Conservation (phyloP, 2,113 vertebrate genomes). For the Accipiter cooperii region DNA sequence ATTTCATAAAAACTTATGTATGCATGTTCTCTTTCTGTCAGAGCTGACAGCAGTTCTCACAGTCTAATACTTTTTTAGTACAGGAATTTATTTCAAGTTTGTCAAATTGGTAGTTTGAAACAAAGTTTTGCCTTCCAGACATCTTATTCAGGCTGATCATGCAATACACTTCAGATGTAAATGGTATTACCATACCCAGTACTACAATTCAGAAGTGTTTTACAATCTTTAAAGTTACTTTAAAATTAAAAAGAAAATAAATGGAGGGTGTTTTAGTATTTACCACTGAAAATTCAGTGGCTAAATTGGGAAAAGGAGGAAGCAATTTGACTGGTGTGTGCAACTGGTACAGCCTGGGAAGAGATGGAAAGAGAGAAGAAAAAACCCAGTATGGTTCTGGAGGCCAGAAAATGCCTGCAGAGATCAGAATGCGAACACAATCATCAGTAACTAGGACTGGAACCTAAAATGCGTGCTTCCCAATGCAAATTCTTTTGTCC, state of each 20-base stretch:
- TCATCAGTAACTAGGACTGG: not conserved
- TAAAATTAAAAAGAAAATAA: not conserved
- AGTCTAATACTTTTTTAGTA: not conserved
- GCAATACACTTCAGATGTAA: not conserved
- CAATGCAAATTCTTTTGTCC: not conserved
- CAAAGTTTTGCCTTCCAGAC: not conserved
- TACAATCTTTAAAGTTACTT: not conserved
- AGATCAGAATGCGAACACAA: not conserved
- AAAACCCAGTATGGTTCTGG: not conserved
- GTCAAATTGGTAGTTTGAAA: not conserved
- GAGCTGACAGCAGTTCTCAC: not conserved
- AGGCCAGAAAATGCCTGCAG: not conserved
- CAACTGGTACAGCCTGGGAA: not conserved
- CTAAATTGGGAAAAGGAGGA: not conserved
- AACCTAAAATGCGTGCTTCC: not conserved
- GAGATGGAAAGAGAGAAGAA: not conserved
- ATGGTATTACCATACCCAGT: not conserved
- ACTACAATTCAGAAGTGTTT: not conserved
- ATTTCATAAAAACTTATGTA: not conserved
- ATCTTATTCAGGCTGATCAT: not conserved
- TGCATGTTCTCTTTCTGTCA: not conserved
- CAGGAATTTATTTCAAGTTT: not conserved
- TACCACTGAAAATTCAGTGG: not conserved
- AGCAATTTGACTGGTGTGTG: not conserved
- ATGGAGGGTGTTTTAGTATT: not conserved